Evolutionary conservation across 2,797 vertebrate species (phyloP).

Genomic region (Tangara arthus): DNA sequence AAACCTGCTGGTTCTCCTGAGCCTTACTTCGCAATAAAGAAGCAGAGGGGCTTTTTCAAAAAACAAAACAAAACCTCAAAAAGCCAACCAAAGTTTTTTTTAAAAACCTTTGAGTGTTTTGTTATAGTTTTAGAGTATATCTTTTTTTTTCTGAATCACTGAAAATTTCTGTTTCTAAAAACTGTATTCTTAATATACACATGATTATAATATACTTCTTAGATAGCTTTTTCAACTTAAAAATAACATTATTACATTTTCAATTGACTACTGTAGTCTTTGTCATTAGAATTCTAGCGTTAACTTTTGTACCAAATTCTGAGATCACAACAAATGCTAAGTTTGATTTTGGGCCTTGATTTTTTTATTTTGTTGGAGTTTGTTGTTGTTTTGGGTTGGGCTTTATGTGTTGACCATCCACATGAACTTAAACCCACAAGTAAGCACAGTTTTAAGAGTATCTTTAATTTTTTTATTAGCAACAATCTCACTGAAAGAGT

Average conservation of each 20-base stretch:
- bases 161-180: neutral
- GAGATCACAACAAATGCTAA: neutral
- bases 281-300: neutral
- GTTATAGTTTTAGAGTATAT: neutral
- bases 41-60: neutral
- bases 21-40: neutral
- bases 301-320: neutral
- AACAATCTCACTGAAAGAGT: neutral
- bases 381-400: fast-evolving
- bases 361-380: neutral
- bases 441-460: neutral
- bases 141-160: neutral
- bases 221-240: neutral
- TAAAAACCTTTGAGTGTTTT: neutral
- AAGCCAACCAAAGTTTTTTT: neutral
- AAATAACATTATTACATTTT: neutral
- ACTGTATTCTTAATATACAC: neutral
- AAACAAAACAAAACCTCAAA: neutral
- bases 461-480: neutral
- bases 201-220: neutral
- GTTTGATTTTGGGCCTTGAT: neutral
- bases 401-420: neutral
- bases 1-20: neutral
- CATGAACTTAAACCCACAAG: neutral
- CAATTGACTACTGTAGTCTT: neutral